Evolutionary conservation across 2,888 invertebrate species (phyloP).

Genomic region (Cordilura impudica): DNA sequence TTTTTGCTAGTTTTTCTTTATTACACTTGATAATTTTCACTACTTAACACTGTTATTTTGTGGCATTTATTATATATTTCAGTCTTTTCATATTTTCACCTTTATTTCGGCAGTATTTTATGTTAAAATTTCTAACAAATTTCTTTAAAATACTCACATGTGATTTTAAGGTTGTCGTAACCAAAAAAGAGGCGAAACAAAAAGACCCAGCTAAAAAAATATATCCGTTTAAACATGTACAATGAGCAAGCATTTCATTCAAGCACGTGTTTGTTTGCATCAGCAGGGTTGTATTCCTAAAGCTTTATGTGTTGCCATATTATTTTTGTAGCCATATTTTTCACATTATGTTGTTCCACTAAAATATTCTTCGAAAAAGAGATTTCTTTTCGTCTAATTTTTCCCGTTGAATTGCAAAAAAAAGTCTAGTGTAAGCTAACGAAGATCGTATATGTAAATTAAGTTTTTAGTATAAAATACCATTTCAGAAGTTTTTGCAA

Average conservation of each 20-base stretch:
- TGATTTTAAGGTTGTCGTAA: slow-evolving; percentile 93
- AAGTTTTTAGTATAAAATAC: too few relatives aligned
- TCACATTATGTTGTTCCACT: too few relatives aligned
- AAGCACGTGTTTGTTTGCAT: slow-evolving; percentile 48
- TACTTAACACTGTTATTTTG: slow-evolving; percentile 20
- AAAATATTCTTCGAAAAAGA: too few relatives aligned
- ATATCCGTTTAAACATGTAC: slow-evolving; percentile 60
- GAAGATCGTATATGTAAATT: too few relatives aligned
- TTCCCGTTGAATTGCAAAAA: too few relatives aligned
- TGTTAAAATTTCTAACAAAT: slow-evolving; percentile 24
- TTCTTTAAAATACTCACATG: slow-evolving; percentile 84
- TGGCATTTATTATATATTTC: slow-evolving; percentile 3
- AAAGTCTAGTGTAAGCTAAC: too few relatives aligned
- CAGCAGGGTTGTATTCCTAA: slow-evolving; percentile 41
- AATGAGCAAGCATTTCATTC: slow-evolving; percentile 47
- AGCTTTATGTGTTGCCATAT: not conserved
- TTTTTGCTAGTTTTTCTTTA: slow-evolving; percentile 21
- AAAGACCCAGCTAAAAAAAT: slow-evolving; percentile 66
- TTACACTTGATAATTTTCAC: slow-evolving; percentile 38
- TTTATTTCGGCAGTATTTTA: slow-evolving; percentile 34
- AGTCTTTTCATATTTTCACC: slow-evolving; percentile 23
- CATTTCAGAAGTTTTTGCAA: too few relatives aligned
- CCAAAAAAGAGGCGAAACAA: slow-evolving; percentile 80
- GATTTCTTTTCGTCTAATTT: too few relatives aligned
- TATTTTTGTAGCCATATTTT: too few relatives aligned